A percentile compares a stretch with the other conserved stretches of the same genome.
These are phyloP conservation scores for Hirundichthys speculiger DNA, from an alignment of 2,113 vertebrate species.

Conservation along the genomic window DNA sequence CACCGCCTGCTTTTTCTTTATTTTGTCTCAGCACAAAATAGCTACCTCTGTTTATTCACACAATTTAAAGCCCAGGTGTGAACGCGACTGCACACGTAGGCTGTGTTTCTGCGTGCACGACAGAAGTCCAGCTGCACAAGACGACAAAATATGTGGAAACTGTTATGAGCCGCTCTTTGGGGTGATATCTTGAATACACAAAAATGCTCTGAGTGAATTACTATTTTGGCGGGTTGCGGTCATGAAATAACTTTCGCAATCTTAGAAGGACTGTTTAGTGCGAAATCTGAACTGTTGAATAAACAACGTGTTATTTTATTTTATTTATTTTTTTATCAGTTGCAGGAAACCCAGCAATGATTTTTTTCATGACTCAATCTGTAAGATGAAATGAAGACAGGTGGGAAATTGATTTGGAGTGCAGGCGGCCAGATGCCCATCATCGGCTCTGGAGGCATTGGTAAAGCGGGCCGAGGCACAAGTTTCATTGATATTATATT, in stretches of 20 bases:
- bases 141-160: neutral
- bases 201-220: slow-evolving; percentile 3
- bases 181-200: too few species aligned
- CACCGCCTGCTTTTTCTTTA: neutral
- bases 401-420: slow-evolving; percentile 70
- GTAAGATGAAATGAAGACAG: slow-evolving; percentile 67
- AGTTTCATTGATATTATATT: slow-evolving; percentile 62
- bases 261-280: slow-evolving; percentile 18
- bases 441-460: slow-evolving; percentile 42
- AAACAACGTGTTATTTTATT: slow-evolving; percentile 48
- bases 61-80: neutral
- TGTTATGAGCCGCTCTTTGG: neutral
- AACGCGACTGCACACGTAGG: neutral
- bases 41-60: neutral
- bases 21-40: slow-evolving; percentile 13
- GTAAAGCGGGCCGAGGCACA: slow-evolving; percentile 29
- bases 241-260: slow-evolving; percentile 5
- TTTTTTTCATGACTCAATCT: slow-evolving; percentile 75
- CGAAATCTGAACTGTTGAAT: slow-evolving; percentile 46
- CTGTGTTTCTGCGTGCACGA: neutral
- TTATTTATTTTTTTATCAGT: slow-evolving; percentile 18
- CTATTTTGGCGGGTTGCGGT: slow-evolving; percentile 18
- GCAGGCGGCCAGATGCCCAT: slow-evolving; percentile 57
- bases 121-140: slow-evolving; percentile 14
- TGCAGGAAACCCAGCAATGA: slow-evolving; percentile 39